These are phyloP conservation scores for Muntiacus muntjak DNA, from an alignment of 2,113 vertebrate genomes.

Conservation along the genomic window DNA sequence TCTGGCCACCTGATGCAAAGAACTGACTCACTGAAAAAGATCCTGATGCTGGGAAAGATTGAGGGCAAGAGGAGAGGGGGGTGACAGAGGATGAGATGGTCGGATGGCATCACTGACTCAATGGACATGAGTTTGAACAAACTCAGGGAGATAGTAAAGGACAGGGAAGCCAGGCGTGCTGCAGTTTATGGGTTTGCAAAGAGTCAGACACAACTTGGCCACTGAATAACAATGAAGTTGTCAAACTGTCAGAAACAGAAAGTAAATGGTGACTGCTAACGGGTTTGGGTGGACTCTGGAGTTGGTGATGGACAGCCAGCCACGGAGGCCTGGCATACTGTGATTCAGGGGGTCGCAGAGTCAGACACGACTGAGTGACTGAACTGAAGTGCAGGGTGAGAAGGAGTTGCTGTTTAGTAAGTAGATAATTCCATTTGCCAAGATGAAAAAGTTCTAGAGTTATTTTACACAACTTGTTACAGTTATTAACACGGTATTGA, in stretches of 20 bases:
- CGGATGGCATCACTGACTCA: background rate
- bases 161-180: background rate
- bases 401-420: background rate
- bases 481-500: background rate
- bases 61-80: background rate
- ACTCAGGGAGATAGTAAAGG: background rate
- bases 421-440: background rate
- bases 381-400: background rate
- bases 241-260: background rate
- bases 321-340: background rate
- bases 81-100: background rate
- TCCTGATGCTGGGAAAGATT: background rate
- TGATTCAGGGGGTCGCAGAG: background rate
- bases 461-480: background rate
- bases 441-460: background rate
- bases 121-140: background rate
- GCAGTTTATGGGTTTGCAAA: background rate
- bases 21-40: background rate
- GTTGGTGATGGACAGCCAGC: background rate
- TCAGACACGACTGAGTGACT: background rate
- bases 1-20: background rate
- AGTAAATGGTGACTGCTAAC: background rate
- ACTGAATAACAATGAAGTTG: background rate
- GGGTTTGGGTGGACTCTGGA: background rate
- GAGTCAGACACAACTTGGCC: background rate